Conservation (phyloP, 1,140 invertebrate species). For the Platyura marginata region DNA sequence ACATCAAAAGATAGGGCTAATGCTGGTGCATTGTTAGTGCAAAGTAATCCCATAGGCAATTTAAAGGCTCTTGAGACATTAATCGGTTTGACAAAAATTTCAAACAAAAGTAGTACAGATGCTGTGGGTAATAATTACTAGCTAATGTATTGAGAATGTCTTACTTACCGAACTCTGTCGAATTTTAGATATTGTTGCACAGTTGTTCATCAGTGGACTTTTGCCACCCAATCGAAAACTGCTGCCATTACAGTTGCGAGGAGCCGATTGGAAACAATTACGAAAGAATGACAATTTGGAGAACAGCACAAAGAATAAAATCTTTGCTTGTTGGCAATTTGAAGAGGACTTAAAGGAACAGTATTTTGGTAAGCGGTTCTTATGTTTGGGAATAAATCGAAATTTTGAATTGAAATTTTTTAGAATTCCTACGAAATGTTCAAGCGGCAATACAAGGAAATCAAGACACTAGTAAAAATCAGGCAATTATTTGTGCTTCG, state of each 20-base stretch:
- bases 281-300: slow-evolving; percentile 23
- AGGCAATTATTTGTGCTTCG: slow-evolving; percentile 57
- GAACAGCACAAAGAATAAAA: slow-evolving; percentile 20
- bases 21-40: slow-evolving; percentile 50
- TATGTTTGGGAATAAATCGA: not conserved
- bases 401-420: not conserved
- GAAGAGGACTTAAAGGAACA: slow-evolving; percentile 51
- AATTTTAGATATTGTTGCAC: slow-evolving; percentile 39
- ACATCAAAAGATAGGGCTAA: slow-evolving; percentile 60
- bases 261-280: slow-evolving; percentile 23
- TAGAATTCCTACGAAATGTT: slow-evolving; percentile 18
- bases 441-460: slow-evolving; percentile 20
- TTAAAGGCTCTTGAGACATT: slow-evolving; percentile 38
- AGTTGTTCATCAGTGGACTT: slow-evolving; percentile 49
- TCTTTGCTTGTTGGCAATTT: slow-evolving; percentile 40
- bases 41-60: slow-evolving; percentile 59
- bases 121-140: slow-evolving; percentile 15
- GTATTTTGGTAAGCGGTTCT: slow-evolving; percentile 29
- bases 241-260: slow-evolving; percentile 39
- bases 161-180: no score
- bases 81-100: slow-evolving; percentile 46
- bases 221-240: slow-evolving; percentile 46
- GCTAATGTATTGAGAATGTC: no score
- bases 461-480: slow-evolving; percentile 58
- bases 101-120: slow-evolving; percentile 42